A percentile compares a stretch with the other conserved stretches of the same genome.
phyloP scores from a whole-genome alignment of 2,797 vertebrate species.

The Strix occidentalis region DNA sequence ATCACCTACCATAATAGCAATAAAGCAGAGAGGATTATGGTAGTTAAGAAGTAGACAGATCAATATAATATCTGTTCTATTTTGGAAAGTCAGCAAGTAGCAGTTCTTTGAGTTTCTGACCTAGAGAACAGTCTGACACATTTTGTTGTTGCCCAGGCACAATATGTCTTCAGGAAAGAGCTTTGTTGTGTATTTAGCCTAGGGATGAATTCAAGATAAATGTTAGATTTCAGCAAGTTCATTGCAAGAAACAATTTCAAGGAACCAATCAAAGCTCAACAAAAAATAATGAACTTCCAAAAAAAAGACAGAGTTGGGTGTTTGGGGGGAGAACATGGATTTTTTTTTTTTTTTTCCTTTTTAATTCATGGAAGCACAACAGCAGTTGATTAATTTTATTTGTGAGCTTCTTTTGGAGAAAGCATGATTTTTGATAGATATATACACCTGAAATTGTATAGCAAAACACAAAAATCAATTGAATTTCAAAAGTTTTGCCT shows the following conservation, averaged over 20 bases:
- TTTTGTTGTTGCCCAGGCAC: neutral
- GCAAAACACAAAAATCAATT: neutral
- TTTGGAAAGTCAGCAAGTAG: conserved; percentile 59
- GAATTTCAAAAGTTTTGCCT: neutral
- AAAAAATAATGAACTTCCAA: neutral
- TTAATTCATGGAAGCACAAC: neutral
- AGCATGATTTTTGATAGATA: neutral
- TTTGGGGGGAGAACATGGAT: fast-evolving
- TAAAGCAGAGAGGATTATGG: conserved; percentile 29
- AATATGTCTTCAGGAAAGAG: neutral
- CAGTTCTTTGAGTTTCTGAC: neutral
- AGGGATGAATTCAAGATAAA: neutral
- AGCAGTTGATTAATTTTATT: neutral
- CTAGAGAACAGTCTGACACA: neutral
- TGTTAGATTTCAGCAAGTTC: neutral
- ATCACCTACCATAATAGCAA: conserved; percentile 45
- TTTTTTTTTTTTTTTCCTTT: neutral
- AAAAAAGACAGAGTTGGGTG: neutral
- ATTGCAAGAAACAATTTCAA: neutral
- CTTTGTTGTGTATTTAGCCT: neutral
- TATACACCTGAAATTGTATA: neutral
- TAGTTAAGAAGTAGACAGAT: conserved; percentile 62
- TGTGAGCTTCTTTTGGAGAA: neutral
- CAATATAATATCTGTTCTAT: conserved; percentile 64
- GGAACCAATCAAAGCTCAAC: neutral